Evolutionary conservation across 30 jellyfish, hydroid and myxozoan species (phyloP), one percentile per base, ranked within the genome.

Genomic region (Turritopsis rubra): DNA sequence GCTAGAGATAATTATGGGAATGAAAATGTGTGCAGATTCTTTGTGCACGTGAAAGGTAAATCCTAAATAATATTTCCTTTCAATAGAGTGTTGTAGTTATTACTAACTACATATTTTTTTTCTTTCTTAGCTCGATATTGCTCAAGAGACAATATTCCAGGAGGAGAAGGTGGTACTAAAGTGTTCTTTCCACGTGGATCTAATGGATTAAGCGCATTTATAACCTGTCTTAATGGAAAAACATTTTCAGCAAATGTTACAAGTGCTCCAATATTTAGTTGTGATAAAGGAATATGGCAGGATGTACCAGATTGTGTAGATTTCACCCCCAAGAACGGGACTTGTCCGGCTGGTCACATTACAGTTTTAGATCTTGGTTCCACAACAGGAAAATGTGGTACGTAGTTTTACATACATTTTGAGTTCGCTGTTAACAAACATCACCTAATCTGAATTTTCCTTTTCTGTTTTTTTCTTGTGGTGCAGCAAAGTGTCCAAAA

Each of bases 231-330:
- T 0, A 54, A 66, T 41, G 95, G 95, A 27, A 81, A 77, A 27
- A 66, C 21, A 75, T 84, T 89, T 30, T 84, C 93, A 21, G 73
- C 52, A 26, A 73, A 71, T 22, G 70, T 71, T 20, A 65, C 30
- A 71, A 77, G 73, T 18, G 79, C 70, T 25, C 81, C 88, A 27
- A 53, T 24, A 22, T 79, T 73, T 70, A 79, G 52, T 52, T 90
- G 88, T 66, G 31, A 65, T 18, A 28, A 29, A 27, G 85, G 85
- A 21, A 70, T 24, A 21, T 82, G 88, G 88, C 29, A 52, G 7
- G 88, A 90, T 29, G 75, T 86, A 21, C 95, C 97, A 24, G 85
- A 88, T 72, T 90, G 97, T 85, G 94, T 86, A 31, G 41, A 22
- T 75, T 85, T 26, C 75, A 53, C 74, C 71, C 82, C 84, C 23